Base-by-base conservation (phyloP, 2,888 invertebrate species). In the Papilio protenor region DNA sequence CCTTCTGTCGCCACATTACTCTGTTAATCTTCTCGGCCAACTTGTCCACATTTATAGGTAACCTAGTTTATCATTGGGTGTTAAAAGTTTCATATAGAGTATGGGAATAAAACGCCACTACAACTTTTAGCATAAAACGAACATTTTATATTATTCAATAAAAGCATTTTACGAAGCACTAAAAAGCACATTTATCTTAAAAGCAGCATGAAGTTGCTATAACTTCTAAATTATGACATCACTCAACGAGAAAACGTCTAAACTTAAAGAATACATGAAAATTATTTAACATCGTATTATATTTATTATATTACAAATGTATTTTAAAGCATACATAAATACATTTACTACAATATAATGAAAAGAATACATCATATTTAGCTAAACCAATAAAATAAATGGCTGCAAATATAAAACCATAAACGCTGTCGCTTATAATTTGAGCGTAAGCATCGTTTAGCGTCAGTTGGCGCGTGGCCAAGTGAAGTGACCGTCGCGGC, bases 381-480 rank as follows among this genome's bases (percentile, higher is more conserved):
- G 27, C 27, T 27, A 27, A 27, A 27, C 18, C 6, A n/a, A 3
- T 4, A 55, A n/a, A 2, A 10, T 6, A 16, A 21, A 21, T 6
- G 21, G n/a, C 21, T 21, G 8, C 1, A 57, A 11, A 16, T n/a
- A 55, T 16, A 55, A 57, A 52, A 5, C 21, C 21, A 21, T 57
- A 21, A 11, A 2, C 72, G 72, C 55, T 21, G 47, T 59, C 80
- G 82, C 82, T 78, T 45, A 6, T 71, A 10, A n/a, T 80, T 76
- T 78, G 64, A 3, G 40, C 47, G 55, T 33, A 10, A 1, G 73
- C 33, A 55, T 40, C 69, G 52, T 69, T 64, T 59, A 82, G 83
- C 81, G 81, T 83, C 80, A 79, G 47, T 79, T 85, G 85, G 85
- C 83, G 40, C 27, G 8, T 55, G 59, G 83, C 85, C 85, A 85